Percentiles rank a stretch among this genome's conserved stretches.
Conservation (phyloP, 2,113 vertebrate species). For the Centropus bengalensis region DNA sequence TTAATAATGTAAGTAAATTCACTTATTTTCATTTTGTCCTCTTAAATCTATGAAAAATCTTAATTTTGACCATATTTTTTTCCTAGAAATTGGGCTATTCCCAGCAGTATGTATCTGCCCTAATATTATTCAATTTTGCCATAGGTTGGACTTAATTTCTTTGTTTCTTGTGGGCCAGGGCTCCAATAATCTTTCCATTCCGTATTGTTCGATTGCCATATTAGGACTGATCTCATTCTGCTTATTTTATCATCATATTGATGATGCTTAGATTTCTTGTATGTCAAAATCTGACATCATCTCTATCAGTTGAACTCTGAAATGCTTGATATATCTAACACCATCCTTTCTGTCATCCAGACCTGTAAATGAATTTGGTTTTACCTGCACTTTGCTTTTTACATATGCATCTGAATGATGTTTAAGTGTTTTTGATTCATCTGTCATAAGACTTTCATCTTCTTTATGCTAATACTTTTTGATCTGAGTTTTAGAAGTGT, state of each 20-base stretch:
- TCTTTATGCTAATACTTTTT: neutral
- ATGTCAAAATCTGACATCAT: neutral
- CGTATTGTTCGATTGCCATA: neutral
- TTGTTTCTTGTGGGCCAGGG: neutral
- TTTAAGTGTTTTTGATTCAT: neutral
- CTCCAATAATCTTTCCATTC: no score
- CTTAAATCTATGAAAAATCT: neutral
- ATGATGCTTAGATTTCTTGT: neutral
- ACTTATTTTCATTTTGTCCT: neutral
- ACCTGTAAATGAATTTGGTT: neutral
- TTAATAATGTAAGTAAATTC: neutral
- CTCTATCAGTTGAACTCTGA: neutral
- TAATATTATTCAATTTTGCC: neutral
- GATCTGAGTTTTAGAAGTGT: neutral
- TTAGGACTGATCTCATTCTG: neutral
- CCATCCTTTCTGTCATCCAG: neutral
- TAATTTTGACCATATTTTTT: neutral
- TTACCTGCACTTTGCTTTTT: neutral
- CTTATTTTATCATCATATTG: neutral
- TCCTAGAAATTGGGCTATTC: neutral
- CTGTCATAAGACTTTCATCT: neutral
- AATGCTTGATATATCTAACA: neutral
- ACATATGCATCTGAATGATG: neutral
- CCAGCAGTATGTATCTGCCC: neutral
- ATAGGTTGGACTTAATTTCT: neutral